Evolutionary conservation across 2,113 vertebrate genomes (phyloP), one percentile per base, ranked within the genome.

Genomic region (Hippocampus zosterae): DNA sequence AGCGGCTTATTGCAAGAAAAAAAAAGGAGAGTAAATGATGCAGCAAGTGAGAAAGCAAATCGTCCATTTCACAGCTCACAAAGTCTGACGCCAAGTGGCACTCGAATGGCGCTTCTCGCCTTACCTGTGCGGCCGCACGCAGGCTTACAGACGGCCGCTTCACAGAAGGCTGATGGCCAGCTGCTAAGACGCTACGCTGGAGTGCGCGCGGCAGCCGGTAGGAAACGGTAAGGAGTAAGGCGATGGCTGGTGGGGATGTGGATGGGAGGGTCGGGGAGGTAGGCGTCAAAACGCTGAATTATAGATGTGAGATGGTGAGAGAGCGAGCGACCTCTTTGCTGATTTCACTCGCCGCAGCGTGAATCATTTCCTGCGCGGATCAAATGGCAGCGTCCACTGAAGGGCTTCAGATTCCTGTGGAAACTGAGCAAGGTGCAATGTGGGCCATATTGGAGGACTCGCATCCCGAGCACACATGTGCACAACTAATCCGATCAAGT

Each of bases 311-410:
- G 69, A 56, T 16, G 57, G 71, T 25, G 76, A 44, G 68, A 71
- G 67, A 46, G 77, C 50, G 71, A 76, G 86, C 74, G 72, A 89
- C 84, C 78, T 80, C 85, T 81, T 71, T 61, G 73, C 76, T 21
- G 55, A 82, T 71, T 60, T 81, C 53, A 80, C 81, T 86, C 81
- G 71, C 81, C 75, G 77, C 76, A 76, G 83, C 71, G 79, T 88
- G 89, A 88, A 90, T 92, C 88, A 88, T 87, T 83, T 73, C 69
- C 79, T 74, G 77, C 81, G 75, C 75, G 85, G 88, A 88, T 89
- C 85, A 89, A 89, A 87, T 74, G 62, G 81, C 80, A 74, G 71
- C 59, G 83, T 81, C 85, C 85, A 75, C 73, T 61, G 73, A 81
- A 65, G 59, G 74, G 5, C 63, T 68, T 44, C 52, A 10, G 57